Evolutionary conservation across 2,797 vertebrate genomes (phyloP).

Genomic region (Phataginus tetradactyla): DNA sequence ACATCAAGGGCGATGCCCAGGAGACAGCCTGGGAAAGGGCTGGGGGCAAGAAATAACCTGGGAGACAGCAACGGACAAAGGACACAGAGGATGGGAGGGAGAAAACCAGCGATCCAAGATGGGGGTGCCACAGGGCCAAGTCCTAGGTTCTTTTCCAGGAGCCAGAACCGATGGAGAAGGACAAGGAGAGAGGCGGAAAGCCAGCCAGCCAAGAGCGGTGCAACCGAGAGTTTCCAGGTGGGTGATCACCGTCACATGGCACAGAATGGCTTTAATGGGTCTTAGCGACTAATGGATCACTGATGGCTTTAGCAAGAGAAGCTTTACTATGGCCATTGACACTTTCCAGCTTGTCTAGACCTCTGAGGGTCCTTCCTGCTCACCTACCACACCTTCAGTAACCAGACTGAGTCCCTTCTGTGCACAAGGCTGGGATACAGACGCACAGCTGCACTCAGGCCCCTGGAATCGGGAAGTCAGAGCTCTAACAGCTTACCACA

Average conservation of each 20-base stretch:
- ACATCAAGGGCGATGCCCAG: neutral
- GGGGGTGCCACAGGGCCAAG: too few relatives aligned
- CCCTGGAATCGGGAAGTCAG: neutral
- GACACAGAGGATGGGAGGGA: neutral
- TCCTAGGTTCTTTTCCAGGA: neutral
- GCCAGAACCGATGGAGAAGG: neutral
- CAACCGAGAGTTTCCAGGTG: neutral
- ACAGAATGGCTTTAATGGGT: neutral
- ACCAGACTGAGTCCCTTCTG: neutral
- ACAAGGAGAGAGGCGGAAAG: neutral
- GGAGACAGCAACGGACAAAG: accelerated
- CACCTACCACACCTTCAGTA: too few relatives aligned
- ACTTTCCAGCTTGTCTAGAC: neutral
- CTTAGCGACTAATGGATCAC: neutral
- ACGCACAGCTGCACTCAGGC: neutral
- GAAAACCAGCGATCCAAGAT: too few relatives aligned
- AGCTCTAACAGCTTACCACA: neutral
- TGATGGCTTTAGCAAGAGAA: neutral
- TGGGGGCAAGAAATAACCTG: neutral
- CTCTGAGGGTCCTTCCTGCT: too few relatives aligned
- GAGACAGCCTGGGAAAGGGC: neutral
- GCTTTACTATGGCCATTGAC: neutral
- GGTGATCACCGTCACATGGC: accelerated
- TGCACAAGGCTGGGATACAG: neutral
- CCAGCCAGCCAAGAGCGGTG: neutral